phyloP scores from a whole-genome alignment of 2,888 invertebrate genomes.

The Brachyopa scutellaris region DNA sequence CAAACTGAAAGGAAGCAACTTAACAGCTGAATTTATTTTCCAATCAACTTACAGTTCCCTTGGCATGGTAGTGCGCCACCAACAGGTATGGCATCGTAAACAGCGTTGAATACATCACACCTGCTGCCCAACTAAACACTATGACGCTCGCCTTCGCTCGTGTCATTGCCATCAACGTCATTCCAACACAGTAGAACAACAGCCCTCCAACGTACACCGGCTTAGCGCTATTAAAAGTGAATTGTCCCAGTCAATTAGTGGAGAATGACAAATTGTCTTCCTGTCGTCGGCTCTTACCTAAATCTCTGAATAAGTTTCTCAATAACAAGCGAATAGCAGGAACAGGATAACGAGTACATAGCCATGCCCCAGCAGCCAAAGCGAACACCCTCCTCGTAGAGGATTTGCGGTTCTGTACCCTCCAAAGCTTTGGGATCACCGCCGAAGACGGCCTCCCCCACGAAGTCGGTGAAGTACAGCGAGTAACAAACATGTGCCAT shows the following conservation, averaged over 20 bases:
- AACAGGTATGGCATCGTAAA: slow-evolving; percentile 98
- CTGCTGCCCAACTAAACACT: slow-evolving; percentile 95
- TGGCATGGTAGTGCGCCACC: slow-evolving; percentile 96
- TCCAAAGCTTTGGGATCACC: slow-evolving; percentile 86
- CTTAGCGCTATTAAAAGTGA: slow-evolving; percentile 87
- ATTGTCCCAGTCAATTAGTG: slow-evolving; percentile 76
- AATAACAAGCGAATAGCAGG: slow-evolving; percentile 94
- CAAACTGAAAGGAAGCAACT: slow-evolving; percentile 83
- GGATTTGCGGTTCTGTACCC: slow-evolving; percentile 85
- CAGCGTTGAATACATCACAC: slow-evolving; percentile 98
- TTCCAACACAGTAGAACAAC: slow-evolving; percentile 93
- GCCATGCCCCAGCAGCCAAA: slow-evolving; percentile 99
- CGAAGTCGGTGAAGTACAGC: slow-evolving; percentile 97
- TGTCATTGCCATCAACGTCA: slow-evolving; percentile 92
- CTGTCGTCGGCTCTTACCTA: slow-evolving; percentile 82
- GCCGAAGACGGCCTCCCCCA: slow-evolving; percentile 80
- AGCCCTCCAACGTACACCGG: slow-evolving; percentile 94
- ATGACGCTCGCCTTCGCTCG: slow-evolving; percentile 91
- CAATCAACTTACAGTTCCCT: slow-evolving; percentile 87
- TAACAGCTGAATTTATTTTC: background rate
- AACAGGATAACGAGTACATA: slow-evolving; percentile 96
- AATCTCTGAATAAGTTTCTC: slow-evolving; percentile 91
- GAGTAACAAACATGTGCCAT: slow-evolving; percentile 99
- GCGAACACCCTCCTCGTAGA: slow-evolving; percentile 95
- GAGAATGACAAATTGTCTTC: slow-evolving; percentile 40